These are phyloP conservation scores for Micronisus gabar DNA, from an alignment of 2,113 vertebrate species.

Conservation along the genomic window DNA sequence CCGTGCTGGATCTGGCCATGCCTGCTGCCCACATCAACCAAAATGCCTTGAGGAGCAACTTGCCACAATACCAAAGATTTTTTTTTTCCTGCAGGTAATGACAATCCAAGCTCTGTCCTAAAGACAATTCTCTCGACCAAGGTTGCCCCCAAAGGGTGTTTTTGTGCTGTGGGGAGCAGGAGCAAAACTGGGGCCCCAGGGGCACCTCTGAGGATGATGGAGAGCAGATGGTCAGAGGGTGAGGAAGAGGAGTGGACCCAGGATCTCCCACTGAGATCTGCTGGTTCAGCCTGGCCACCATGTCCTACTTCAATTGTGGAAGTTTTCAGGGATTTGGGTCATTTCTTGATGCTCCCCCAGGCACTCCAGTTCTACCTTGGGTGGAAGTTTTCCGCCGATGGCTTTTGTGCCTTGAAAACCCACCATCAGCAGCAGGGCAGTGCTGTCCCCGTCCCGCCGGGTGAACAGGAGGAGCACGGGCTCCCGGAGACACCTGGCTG, in stretches of 20 bases:
- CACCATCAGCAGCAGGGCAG: rapidly evolving
- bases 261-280: neutral
- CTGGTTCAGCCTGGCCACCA: neutral
- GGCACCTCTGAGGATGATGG: rapidly evolving
- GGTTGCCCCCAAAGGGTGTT: slow-evolving; percentile 26
- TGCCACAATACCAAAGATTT: slow-evolving; percentile 65
- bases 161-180: slow-evolving; percentile 24
- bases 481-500: rapidly evolving
- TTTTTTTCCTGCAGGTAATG: slow-evolving; percentile 32
- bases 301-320: neutral
- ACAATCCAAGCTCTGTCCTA: slow-evolving; percentile 61
- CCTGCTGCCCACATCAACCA: neutral
- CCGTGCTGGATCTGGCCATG: rapidly evolving
- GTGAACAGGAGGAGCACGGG: neutral
- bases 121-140: slow-evolving; percentile 54
- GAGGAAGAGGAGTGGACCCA: neutral
- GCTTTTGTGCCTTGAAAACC: neutral
- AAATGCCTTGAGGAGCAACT: slow-evolving; percentile 51
- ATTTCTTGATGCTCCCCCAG: neutral
- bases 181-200: rapidly evolving
- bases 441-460: rapidly evolving
- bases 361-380: neutral
- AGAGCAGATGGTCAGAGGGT: rapidly evolving
- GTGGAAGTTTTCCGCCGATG: neutral
- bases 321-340: neutral